phyloP scores from a whole-genome alignment of 2,888 invertebrate species.

The Mylabris sibirica region DNA sequence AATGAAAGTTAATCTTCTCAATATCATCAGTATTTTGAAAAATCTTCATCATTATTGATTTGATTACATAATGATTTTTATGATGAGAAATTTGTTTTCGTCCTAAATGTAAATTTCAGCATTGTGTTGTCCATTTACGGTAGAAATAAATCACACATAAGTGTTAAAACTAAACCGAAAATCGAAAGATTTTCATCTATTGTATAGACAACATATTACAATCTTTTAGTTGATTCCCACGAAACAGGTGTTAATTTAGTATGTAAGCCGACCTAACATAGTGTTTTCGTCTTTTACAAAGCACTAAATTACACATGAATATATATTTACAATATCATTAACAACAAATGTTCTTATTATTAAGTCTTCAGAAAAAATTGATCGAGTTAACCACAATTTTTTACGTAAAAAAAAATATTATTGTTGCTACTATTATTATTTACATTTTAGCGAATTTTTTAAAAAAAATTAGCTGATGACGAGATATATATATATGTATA shows the following conservation, averaged over 20 bases:
- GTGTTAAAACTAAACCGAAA: constrained; percentile 54
- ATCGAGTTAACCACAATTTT: background rate
- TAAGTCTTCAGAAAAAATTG: constrained; percentile 29
- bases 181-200: constrained; percentile 44
- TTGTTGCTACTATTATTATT: too few relatives aligned
- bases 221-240: constrained; percentile 46
- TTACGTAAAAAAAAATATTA: background rate
- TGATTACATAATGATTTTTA: constrained; percentile 38
- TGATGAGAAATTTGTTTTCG: constrained; percentile 32
- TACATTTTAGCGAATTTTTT: too few relatives aligned
- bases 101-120: constrained; percentile 2
- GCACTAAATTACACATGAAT: constrained; percentile 32
- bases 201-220: constrained; percentile 44
- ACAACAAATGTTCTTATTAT: constrained; percentile 21
- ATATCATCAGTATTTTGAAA: constrained; percentile 37
- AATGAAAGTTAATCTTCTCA: background rate
- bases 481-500: too few relatives aligned
- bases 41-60: constrained; percentile 38
- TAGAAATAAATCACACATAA: constrained; percentile 53
- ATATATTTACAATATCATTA: constrained; percentile 34
- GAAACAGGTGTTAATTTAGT: constrained; percentile 49
- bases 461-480: too few relatives aligned
- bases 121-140: constrained; percentile 44
- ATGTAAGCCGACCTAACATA: constrained; percentile 32
- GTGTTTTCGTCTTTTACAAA: constrained; percentile 21